Conservation (phyloP, 2,888 invertebrate species). For the Patella caerulea region DNA sequence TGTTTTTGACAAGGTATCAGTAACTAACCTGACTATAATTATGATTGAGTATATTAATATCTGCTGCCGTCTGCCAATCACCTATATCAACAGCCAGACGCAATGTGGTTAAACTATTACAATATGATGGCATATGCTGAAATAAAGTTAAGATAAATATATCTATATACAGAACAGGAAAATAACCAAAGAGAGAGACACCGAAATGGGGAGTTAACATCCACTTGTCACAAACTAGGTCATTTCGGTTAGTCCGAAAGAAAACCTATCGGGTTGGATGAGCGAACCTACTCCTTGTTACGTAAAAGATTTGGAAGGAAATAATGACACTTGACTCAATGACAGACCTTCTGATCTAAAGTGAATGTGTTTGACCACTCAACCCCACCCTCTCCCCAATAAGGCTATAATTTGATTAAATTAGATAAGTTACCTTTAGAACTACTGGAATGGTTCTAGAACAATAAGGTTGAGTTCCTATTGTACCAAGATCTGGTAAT, state of each 20-base stretch:
- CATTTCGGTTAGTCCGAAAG: constrained; percentile 12
- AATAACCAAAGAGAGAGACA: neutral
- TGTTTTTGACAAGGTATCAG: too few species aligned
- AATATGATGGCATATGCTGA: constrained; percentile 54
- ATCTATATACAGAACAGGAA: too few species aligned
- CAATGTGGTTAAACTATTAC: constrained; percentile 46
- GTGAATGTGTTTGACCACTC: too few species aligned
- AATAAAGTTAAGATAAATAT: constrained; percentile 1
- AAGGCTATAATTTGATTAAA: too few species aligned
- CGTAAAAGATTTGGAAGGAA: too few species aligned
- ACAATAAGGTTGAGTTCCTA: constrained; percentile 27
- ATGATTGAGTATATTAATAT: constrained; percentile 47
- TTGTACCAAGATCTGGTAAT: constrained; percentile 28
- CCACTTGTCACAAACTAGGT: neutral
- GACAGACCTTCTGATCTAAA: too few species aligned
- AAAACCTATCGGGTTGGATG: neutral
- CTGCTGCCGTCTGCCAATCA: constrained; percentile 58
- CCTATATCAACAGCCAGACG: constrained; percentile 51
- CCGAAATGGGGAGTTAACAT: neutral
- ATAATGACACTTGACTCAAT: too few species aligned
- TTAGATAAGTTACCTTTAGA: constrained; percentile 31
- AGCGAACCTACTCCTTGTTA: constrained; percentile 13
- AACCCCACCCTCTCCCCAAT: too few species aligned
- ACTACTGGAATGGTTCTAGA: constrained; percentile 32
- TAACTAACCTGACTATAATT: constrained; percentile 54